Evolutionary conservation across 2,113 vertebrate genomes (phyloP).

Genomic region (Cinclus cinclus): DNA sequence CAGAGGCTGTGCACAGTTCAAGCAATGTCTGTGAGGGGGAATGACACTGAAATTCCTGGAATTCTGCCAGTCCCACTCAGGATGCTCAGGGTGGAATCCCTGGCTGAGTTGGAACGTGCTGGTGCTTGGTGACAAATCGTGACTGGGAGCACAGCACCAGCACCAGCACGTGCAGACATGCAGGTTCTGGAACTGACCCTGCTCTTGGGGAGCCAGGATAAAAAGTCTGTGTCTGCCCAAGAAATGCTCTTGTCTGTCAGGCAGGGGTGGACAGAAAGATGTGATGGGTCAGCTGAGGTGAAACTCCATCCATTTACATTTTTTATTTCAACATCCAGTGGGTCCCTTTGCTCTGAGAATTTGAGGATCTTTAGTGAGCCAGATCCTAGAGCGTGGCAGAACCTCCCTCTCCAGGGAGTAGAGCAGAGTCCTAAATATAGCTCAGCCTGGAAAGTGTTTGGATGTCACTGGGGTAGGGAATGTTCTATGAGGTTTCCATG

Average conservation of each 20-base stretch:
- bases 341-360: background rate
- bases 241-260: background rate
- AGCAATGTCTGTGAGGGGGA: background rate
- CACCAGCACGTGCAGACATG: background rate
- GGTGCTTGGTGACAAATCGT: background rate
- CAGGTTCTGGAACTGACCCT: background rate
- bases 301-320: background rate
- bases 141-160: background rate
- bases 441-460: conserved; percentile 13
- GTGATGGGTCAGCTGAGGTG: background rate
- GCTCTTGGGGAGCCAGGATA: background rate
- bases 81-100: background rate
- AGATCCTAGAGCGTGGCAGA: conserved; percentile 2
- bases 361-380: background rate
- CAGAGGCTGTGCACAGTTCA: background rate
- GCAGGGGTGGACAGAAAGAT: background rate
- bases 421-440: conserved; percentile 4
- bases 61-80: background rate
- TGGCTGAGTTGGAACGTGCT: background rate
- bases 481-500: conserved; percentile 38
- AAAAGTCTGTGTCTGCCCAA: background rate
- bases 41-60: background rate
- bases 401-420: background rate
- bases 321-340: background rate
- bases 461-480: conserved; percentile 4